Evolutionary conservation across 2,888 invertebrate genomes (phyloP).

Genomic region (Sarcophaga subvicina): DNA sequence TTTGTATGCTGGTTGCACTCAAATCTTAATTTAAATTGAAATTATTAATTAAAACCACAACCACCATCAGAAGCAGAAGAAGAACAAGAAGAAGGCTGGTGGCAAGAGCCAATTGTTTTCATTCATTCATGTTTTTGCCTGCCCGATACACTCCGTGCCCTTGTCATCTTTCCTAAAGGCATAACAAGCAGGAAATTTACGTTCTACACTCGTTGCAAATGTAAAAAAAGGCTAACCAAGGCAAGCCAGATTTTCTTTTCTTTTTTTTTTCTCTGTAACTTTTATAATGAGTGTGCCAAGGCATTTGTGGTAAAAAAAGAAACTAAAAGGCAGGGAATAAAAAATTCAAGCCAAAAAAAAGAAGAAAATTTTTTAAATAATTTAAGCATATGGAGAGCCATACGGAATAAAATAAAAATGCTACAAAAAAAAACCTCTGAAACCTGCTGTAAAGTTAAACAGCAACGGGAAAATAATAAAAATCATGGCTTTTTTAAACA

Average conservation of each 20-base stretch:
- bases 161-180: not conserved
- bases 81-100: constrained; percentile 17
- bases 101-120: constrained; percentile 38
- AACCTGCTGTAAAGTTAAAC: not conserved
- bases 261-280: not conserved
- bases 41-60: constrained; percentile 68
- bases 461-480: not conserved
- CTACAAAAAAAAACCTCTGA: not conserved
- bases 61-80: no score
- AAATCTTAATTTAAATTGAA: constrained; percentile 70
- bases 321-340: no score
- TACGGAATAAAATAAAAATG: not conserved
- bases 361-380: not conserved
- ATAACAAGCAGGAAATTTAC: constrained; percentile 10
- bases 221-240: not conserved
- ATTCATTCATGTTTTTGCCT: not conserved
- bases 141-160: not conserved
- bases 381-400: not conserved
- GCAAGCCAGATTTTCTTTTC: not conserved
- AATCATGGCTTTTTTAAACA: constrained; percentile 1
- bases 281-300: not conserved
- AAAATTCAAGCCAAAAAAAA: no score
- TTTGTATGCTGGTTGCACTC: constrained; percentile 66
- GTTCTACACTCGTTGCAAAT: constrained; percentile 2
- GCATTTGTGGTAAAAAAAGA: not conserved